phyloP scores from a whole-genome alignment of 92 coral and sea anemone species.

The Heteractis magnifica region DNA sequence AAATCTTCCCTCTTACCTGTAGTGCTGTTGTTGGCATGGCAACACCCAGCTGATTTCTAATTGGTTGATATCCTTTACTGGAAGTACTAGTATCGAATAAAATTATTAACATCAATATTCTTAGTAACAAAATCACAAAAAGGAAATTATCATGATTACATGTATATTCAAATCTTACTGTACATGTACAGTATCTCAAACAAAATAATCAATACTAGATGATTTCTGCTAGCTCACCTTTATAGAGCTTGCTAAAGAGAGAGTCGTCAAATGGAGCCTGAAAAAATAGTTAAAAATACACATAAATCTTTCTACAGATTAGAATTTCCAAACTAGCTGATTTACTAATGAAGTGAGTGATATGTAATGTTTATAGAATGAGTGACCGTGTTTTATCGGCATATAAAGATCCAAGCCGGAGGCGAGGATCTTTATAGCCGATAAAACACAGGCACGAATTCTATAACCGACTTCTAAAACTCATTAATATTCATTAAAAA shows the following conservation, averaged over 20 bases:
- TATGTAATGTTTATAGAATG: background rate
- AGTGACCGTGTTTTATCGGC: background rate
- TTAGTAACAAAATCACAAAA: background rate
- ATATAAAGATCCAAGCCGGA: no score
- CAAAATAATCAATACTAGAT: background rate
- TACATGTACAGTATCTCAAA: background rate
- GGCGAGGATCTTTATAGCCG: no score
- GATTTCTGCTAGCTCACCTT: constrained; percentile 49
- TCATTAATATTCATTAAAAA: background rate
- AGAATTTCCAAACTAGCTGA: no score
- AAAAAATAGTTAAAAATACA: background rate
- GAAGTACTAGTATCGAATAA: constrained; percentile 52
- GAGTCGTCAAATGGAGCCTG: constrained; percentile 68
- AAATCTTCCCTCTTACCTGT: constrained; percentile 52
- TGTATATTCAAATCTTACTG: background rate
- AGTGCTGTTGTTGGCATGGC: constrained; percentile 72
- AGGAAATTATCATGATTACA: background rate
- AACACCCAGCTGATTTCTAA: constrained; percentile 84
- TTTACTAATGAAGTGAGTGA: no score
- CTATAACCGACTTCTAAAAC: background rate
- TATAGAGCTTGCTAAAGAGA: constrained; percentile 65
- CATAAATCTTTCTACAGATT: background rate
- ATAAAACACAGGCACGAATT: background rate
- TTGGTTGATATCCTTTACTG: constrained; percentile 80
- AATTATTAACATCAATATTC: background rate